Base-by-base conservation (phyloP, 2,113 vertebrate species). In the Xenotilapia flavipinnis region DNA sequence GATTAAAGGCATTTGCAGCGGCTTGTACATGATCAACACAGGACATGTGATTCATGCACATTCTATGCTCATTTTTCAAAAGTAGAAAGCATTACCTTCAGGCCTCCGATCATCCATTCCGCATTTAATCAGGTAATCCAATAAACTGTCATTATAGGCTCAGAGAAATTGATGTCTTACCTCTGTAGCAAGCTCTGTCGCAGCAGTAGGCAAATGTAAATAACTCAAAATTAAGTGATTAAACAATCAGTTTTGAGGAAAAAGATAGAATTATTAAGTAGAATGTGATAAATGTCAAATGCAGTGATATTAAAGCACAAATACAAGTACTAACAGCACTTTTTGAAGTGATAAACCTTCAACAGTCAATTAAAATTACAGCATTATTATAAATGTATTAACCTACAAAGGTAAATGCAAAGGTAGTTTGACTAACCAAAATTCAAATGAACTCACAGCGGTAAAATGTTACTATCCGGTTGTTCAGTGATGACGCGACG, bases 71-170 rank as follows among this genome's bases (percentile, higher is more conserved):
- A 92, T 94, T 47, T 90, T 79, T 93, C 81, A 92, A 81, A 91
- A 86, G 88, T 92, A 75, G 90, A 90, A 87, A 80, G 82, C 82
- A 38, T 81, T 68, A 51, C 53, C 53, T 88, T 83, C 65, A 88
- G 73, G 86, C 79, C 84, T 82, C 83, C 2, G 6, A 86, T 88
- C 90, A 82, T 90, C 93, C 86, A 84, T 85, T 91, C 93, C 93
- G 88, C 81, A 92, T 94, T 95, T 86, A 89, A 92, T 92, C 92
- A 90, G 82, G 89, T 93, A 93, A 96, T 95, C 81, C 80, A 94
- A 95, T 96, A 92, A 95, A 83, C 80, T 89, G 77, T 47, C 88
- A 80, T 85, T 45, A 90, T 86, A 75, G 58, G 23, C 65, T 88
- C 83, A 79, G 80, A 87, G n/a, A 92, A 90, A 93, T 86, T 77